phyloP scores from a whole-genome alignment of 23 tunicate genomes.

The Clavelina lepadiformis region DNA sequence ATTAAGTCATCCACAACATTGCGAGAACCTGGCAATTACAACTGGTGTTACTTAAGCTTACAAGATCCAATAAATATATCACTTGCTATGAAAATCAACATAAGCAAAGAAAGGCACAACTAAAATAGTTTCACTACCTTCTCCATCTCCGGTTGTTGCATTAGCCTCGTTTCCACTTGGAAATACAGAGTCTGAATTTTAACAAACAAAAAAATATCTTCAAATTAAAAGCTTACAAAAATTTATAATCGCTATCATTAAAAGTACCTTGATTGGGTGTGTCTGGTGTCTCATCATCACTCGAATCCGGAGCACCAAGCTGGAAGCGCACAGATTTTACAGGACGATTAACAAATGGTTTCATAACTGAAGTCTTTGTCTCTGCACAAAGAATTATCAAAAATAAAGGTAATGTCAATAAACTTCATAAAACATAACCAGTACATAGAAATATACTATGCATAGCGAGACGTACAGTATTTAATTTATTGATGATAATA shows the following conservation, averaged over 20 bases:
- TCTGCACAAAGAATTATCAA: neutral
- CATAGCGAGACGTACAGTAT: no score
- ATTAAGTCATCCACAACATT: conserved; percentile 69
- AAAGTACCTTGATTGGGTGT: no score
- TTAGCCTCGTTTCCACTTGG: conserved; percentile 4
- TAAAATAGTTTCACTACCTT: conserved; percentile 13
- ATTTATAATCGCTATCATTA: no score
- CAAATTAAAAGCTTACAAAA: no score
- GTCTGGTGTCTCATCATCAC: conserved; percentile 56
- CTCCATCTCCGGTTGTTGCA: conserved; percentile 3
- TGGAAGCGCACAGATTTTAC: conserved; percentile 65
- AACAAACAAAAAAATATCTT: neutral
- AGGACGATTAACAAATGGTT: conserved; percentile 5
- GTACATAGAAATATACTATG: no score
- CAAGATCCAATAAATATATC: no score
- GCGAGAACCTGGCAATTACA: conserved; percentile 65
- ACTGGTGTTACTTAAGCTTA: no score
- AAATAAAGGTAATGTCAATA: no score
- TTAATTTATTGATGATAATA: no score
- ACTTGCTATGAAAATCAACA: no score
- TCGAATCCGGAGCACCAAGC: conserved; percentile 73
- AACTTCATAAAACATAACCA: no score
- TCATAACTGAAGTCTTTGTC: neutral
- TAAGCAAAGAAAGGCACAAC: no score
- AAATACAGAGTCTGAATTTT: neutral